These are phyloP conservation scores for Andricus grossulariae DNA, from an alignment of 1,140 invertebrate species.

Conservation along the genomic window DNA sequence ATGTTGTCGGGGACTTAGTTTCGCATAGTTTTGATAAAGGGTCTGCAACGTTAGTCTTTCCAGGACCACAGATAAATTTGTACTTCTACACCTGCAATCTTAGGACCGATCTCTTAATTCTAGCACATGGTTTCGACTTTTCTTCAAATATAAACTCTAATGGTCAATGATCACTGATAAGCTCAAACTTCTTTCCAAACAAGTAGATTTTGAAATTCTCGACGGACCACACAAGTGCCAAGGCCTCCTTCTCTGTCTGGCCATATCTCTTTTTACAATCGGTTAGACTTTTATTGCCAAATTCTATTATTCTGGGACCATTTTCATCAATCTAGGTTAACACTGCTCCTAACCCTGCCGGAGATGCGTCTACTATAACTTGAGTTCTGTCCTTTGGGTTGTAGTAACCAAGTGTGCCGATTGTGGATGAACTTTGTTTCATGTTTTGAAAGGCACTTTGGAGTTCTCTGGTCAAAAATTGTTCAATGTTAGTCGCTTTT, in stretches of 20 bases:
- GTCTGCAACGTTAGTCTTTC: slow-evolving; percentile 67
- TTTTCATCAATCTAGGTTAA: slow-evolving; percentile 50
- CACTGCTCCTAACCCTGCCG: slow-evolving; percentile 68
- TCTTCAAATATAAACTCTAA: slow-evolving; percentile 51
- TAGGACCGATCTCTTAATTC: slow-evolving; percentile 48
- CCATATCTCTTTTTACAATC: slow-evolving; percentile 45
- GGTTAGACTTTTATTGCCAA: slow-evolving; percentile 40
- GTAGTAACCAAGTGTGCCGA: too few relatives aligned
- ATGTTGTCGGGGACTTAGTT: neutral
- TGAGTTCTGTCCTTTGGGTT: slow-evolving; percentile 61
- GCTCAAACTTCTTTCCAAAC: slow-evolving; percentile 41
- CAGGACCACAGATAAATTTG: slow-evolving; percentile 41
- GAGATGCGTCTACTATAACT: slow-evolving; percentile 71
- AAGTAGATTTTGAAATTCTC: slow-evolving; percentile 45
- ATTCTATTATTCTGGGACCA: slow-evolving; percentile 37
- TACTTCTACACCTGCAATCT: slow-evolving; percentile 42
- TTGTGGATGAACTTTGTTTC: too few relatives aligned
- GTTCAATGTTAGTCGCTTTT: too few relatives aligned
- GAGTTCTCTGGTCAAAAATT: too few relatives aligned
- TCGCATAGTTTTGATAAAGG: slow-evolving; percentile 54
- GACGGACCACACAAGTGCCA: slow-evolving; percentile 58
- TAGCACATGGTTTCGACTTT: slow-evolving; percentile 51
- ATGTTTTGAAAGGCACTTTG: too few relatives aligned
- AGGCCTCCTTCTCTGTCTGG: slow-evolving; percentile 46
- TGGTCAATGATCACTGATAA: slow-evolving; percentile 63